Evolutionary conservation across 2,888 invertebrate species (phyloP).

Genomic region (Diaprepes abbreviatus): DNA sequence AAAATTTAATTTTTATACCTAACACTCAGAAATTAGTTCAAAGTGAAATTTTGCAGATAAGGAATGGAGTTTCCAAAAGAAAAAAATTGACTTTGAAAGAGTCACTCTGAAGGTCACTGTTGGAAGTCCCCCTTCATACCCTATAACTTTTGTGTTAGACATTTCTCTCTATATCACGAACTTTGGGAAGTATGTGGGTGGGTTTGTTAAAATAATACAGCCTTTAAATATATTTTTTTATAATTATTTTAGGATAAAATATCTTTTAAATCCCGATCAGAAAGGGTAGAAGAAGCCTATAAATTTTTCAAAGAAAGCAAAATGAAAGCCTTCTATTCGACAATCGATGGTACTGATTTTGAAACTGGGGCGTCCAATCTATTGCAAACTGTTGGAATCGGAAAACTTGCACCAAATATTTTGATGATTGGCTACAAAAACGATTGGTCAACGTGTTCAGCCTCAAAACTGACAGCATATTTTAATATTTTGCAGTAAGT

Average conservation of each 20-base stretch:
- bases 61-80: no score
- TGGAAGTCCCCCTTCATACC: no score
- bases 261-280: conserved; percentile 62
- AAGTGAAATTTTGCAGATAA: no score
- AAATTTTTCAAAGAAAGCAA: conserved; percentile 86
- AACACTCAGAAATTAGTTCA: no score
- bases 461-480: conserved; percentile 84
- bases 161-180: no score
- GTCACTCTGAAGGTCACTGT: no score
- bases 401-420: conserved; percentile 93
- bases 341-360: conserved; percentile 81
- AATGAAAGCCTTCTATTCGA: conserved; percentile 89
- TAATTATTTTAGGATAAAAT: conserved; percentile 61
- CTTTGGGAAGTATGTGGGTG: no score
- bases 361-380: conserved; percentile 87
- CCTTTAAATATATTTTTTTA: no score
- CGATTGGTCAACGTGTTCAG: conserved; percentile 86
- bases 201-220: no score
- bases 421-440: conserved; percentile 95
- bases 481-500: conserved; percentile 95
- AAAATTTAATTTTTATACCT: no score
- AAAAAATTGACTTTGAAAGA: no score
- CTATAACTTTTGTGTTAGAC: no score
- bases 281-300: conserved; percentile 71
- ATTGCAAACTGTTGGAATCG: conserved; percentile 90